Base-by-base conservation (phyloP, 2,888 invertebrate species). In the Protodeltote pygarga region DNA sequence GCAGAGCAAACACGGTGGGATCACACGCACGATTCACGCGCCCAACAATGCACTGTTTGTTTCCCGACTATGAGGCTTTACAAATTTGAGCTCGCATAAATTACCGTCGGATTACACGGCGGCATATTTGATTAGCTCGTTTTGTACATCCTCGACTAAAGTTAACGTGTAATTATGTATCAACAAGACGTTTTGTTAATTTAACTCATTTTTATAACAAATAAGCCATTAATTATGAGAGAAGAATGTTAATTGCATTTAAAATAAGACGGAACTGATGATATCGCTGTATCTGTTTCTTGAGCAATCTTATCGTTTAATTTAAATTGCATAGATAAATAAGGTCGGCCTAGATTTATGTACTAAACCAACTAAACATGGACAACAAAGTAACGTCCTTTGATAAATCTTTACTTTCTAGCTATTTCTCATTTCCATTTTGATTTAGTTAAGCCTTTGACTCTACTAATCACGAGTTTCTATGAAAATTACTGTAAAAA, bases 31-130 rank as follows among this genome's bases (percentile, higher is more conserved):
- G 71, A 67, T 75, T 68, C 75, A 71, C 73, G 73, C 74, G 71
- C 51, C 62, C 63, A 46, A 83, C 85, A 84, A 80, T 76, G 76
- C 75, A 53, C 62, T 79, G 79, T 81, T 80, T 83, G 82, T 83
- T 77, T 76, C 78, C 73, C 71, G 64, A 65, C 70, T 65, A 53
- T 72, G 73, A 67, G 66, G 65, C 68, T 67, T 69, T 65, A 75
- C 72, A 71, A 73, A 75, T 75, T 73, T 71, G 65, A 72, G 65
- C 67, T 58, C 52, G 68, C 71, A 79, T 79, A 73, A 65, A 77
- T 79, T 79, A 76, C 65, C 66, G 55, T 66, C 58, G 72, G 68
- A 74, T 79, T 74, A 75, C 67, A 69, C 63, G 65, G 47, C 55
- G 54, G 65, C 62, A 71, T 75, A 66, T 73, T 71, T 74, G 61